A percentile compares a stretch with the other conserved stretches of the same genome.
These are phyloP conservation scores for Pteromalus puparum DNA, from an alignment of 1,140 invertebrate species.

Conservation along the genomic window DNA sequence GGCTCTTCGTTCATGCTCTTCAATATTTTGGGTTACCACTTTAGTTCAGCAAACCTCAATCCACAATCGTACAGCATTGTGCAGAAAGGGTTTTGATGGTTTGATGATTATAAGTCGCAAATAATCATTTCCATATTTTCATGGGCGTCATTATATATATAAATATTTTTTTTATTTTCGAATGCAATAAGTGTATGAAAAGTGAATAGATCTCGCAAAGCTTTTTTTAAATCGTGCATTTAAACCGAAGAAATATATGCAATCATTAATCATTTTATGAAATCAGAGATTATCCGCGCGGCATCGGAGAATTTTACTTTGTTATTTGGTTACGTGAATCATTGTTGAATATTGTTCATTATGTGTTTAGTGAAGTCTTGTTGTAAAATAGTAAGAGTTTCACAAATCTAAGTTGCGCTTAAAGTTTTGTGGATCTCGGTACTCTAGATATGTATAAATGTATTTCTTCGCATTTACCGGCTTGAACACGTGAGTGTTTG, in stretches of 20 bases:
- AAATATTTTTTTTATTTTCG: slow-evolving; percentile 35
- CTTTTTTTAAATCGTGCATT: slow-evolving; percentile 48
- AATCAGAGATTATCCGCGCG: slow-evolving; percentile 24
- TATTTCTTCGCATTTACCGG: slow-evolving; percentile 50
- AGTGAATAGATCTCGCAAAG: slow-evolving; percentile 45
- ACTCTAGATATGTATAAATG: slow-evolving; percentile 42
- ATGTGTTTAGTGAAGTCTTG: slow-evolving; percentile 16
- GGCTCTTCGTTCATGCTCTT: slow-evolving; percentile 22
- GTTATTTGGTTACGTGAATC: slow-evolving; percentile 36
- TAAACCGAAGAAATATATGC: slow-evolving; percentile 16
- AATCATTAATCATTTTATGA: slow-evolving; percentile 39
- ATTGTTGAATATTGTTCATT: slow-evolving; percentile 48
- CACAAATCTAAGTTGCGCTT: slow-evolving; percentile 27
- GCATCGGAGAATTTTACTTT: slow-evolving; percentile 26
- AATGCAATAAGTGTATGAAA: slow-evolving; percentile 22
- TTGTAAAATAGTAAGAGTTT: slow-evolving; percentile 45
- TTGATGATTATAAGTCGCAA: slow-evolving; percentile 30
- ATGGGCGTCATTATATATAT: slow-evolving; percentile 9
- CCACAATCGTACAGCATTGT: slow-evolving; percentile 40
- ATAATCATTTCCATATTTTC: slow-evolving; percentile 40
- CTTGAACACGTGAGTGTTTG: not conserved
- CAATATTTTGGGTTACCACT: slow-evolving; percentile 29
- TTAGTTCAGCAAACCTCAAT: slow-evolving; percentile 37
- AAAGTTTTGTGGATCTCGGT: slow-evolving; percentile 44
- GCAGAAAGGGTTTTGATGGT: slow-evolving; percentile 31